Evolutionary conservation across 2,113 vertebrate genomes (phyloP).

Genomic region (Melanerpes aurifrons): DNA sequence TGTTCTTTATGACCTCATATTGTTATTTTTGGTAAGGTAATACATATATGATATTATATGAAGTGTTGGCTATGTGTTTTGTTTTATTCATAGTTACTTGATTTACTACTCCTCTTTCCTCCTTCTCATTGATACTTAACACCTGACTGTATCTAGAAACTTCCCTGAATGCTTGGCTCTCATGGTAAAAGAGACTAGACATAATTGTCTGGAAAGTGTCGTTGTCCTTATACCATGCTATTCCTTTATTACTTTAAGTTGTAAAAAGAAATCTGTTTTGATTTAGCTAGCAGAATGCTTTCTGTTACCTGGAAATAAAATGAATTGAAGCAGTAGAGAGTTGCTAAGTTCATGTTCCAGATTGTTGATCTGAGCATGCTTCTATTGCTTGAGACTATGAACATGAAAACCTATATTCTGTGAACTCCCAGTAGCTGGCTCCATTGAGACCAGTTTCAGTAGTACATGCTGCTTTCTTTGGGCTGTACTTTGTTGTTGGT

Average conservation of each 20-base stretch:
- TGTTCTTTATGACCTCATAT: not conserved
- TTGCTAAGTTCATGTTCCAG: not conserved
- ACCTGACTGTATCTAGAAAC: not conserved
- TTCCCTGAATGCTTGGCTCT: not conserved
- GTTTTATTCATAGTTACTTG: not conserved
- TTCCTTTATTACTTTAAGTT: no score
- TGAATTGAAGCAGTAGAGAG: not conserved
- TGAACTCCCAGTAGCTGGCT: not conserved
- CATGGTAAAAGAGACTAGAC: no score
- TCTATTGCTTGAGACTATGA: not conserved
- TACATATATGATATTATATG: not conserved
- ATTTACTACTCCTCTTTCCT: not conserved
- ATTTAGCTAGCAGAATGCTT: not conserved
- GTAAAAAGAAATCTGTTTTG: not conserved
- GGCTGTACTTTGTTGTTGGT: not conserved
- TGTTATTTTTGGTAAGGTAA: not conserved
- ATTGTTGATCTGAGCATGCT: not conserved
- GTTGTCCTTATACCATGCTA: no score
- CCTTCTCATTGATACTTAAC: not conserved
- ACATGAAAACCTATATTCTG: not conserved
- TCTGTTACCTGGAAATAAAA: not conserved
- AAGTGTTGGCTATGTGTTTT: not conserved
- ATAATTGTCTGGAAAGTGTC: no score
- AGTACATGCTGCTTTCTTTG: not conserved
- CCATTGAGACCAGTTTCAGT: not conserved